Evolutionary conservation across 2,888 invertebrate genomes (phyloP), one percentile per base, ranked within the genome.

Genomic region (Lasioglossum leucozonium): DNA sequence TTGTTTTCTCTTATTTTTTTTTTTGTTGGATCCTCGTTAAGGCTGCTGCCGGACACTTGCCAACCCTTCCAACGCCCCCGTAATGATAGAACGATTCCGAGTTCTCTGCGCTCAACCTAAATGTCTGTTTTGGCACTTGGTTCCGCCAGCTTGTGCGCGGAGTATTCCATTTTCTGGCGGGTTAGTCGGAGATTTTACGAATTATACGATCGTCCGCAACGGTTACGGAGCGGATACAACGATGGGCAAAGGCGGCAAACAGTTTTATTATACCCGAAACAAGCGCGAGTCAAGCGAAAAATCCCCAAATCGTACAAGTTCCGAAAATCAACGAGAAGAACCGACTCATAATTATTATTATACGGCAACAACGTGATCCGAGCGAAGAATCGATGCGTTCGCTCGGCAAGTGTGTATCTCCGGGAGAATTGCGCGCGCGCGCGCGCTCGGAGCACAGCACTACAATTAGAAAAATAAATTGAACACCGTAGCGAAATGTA

Each of bases 151-250:
- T 58, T 58, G 4, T 4, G 10, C 5, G 13, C 5, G 13, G 58
- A 26, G 26, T 0, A 58, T 5, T 58, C 16, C 5, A n/a, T 55
- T n/a, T n/a, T 55, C 10, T 10, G n/a, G 11, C 2, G n/a, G 1
- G 11, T 11, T 55, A 55, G 11, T 55, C n/a, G 22, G 55, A n/a
- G 11, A n/a, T n/a, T 55, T 11, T 4, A n/a, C 4, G n/a, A 55
- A n/a, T 22, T n/a, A 8, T 0, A 2, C 3, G 8, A 8, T 4
- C 22, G n/a, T 2, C n/a, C 0, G 51, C 10, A 3, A 3, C 0
- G 4, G 51, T n/a, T n/a, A n/a, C n/a, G 1, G n/a, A 8, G 4
- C n/a, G n/a, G n/a, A 42, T 42, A 42, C 42, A 10, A 42, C 3
- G 34, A 34, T 34, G 2, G 34, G 34, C 3, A 34, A 34, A 34